A percentile compares a stretch with the other conserved stretches of the same genome.
phyloP scores from a whole-genome alignment of 2,797 vertebrate species.

The Etheostoma nigrum region DNA sequence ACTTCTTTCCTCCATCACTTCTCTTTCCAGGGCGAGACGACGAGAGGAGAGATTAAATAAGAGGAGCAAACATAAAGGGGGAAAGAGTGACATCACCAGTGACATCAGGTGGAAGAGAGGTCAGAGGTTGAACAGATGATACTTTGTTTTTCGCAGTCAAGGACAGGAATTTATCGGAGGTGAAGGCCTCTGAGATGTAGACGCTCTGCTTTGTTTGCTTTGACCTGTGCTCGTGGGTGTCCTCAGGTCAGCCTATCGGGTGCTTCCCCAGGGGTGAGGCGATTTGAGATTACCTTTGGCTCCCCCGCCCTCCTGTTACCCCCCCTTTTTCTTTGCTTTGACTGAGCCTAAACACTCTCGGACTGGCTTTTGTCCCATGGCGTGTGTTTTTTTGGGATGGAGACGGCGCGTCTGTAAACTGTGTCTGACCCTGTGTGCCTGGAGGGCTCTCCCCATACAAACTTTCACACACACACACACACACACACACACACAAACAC shows the following conservation, averaged over 20 bases:
- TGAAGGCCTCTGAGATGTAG: not conserved
- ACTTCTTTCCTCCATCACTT: constrained; percentile 38
- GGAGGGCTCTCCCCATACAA: constrained; percentile 39
- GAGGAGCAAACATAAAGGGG: not conserved
- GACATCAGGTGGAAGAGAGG: constrained; percentile 52
- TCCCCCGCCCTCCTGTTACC: constrained; percentile 27
- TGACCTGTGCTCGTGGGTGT: constrained; percentile 36
- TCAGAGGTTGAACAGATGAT: constrained; percentile 48
- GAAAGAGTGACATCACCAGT: constrained; percentile 48
- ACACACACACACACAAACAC: constrained; percentile 28
- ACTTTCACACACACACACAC: constrained; percentile 27
- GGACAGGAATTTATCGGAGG: constrained; percentile 36
- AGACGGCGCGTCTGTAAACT: constrained; percentile 79
- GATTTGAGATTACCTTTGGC: constrained; percentile 56
- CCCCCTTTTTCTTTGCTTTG: constrained; percentile 26
- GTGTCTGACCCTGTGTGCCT: constrained; percentile 67
- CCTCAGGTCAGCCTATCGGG: constrained; percentile 23
- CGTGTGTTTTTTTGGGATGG: constrained; percentile 55
- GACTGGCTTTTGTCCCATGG: constrained; percentile 50
- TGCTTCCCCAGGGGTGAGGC: constrained; percentile 35
- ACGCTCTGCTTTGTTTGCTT: constrained; percentile 29
- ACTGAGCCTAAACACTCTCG: constrained; percentile 34
- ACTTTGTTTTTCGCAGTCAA: constrained; percentile 43
- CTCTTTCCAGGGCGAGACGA: constrained; percentile 47
- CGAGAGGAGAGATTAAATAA: constrained; percentile 37